Conservation (phyloP, 2,113 vertebrate genomes). For the Serinus canaria region DNA sequence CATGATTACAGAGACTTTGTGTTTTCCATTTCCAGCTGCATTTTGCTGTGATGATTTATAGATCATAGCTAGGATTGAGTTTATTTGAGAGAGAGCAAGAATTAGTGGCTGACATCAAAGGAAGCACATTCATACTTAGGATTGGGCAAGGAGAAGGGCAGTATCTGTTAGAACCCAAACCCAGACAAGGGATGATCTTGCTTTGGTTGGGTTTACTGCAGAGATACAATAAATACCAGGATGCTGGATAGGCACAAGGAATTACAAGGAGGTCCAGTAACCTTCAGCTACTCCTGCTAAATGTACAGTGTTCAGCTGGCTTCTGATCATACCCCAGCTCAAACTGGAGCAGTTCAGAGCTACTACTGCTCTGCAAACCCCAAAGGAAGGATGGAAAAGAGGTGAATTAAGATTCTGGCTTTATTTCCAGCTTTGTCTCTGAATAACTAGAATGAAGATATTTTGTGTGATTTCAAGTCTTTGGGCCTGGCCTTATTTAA, state of each 20-base stretch:
- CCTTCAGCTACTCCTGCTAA: neutral
- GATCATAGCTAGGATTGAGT: neutral
- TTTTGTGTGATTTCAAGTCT: neutral
- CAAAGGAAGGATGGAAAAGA: neutral
- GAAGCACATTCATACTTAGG: neutral
- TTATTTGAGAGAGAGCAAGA: conserved; percentile 14
- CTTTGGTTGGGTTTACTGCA: neutral
- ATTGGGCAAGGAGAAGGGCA: neutral
- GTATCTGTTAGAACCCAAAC: neutral
- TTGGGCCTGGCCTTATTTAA: neutral
- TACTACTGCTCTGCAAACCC: neutral
- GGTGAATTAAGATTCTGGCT: neutral
- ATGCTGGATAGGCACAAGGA: neutral
- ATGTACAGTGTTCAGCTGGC: neutral
- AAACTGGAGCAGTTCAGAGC: neutral
- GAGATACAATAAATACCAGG: neutral
- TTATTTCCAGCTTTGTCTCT: neutral
- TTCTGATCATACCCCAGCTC: neutral
- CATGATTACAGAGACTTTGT: conserved; percentile 10
- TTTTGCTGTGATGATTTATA: conserved; percentile 30
- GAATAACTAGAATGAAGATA: neutral
- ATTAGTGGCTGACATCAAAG: conserved; percentile 23
- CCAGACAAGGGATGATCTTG: neutral
- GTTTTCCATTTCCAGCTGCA: conserved; percentile 17
- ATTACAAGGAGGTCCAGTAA: rapidly evolving